phyloP scores from a whole-genome alignment of 2,797 vertebrate genomes.

The Okamejei kenojei region DNA sequence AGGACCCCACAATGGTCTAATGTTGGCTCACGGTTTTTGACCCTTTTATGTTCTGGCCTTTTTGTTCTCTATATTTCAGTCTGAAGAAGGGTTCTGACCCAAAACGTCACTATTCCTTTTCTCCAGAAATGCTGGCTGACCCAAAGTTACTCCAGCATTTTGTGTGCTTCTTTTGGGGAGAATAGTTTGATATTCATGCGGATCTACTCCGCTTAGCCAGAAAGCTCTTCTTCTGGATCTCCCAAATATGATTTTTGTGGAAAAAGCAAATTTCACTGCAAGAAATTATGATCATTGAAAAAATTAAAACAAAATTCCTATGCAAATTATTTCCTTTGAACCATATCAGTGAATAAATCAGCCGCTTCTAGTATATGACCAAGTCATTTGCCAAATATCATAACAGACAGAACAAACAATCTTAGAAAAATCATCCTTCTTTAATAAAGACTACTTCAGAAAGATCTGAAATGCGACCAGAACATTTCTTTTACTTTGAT shows the following conservation, averaged over 20 bases:
- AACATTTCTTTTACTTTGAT: background rate
- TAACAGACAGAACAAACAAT: background rate
- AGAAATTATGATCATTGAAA: background rate
- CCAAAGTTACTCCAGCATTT: no score
- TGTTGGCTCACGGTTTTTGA: no score
- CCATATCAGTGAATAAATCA: background rate
- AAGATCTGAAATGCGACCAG: background rate
- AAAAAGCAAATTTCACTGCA: background rate
- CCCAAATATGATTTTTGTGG: background rate
- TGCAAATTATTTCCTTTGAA: background rate
- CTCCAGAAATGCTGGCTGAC: no score
- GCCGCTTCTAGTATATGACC: background rate
- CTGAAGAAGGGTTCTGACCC: no score
- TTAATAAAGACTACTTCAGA: slow-evolving; percentile 16
- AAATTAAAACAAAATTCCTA: background rate
- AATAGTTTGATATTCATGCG: background rate
- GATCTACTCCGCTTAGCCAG: background rate
- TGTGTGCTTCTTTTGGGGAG: background rate
- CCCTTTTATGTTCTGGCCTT: no score
- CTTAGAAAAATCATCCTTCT: background rate
- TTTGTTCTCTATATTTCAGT: no score
- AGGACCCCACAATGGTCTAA: no score
- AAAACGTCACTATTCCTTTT: no score
- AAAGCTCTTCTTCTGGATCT: background rate
- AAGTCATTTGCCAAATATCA: background rate